phyloP scores from a whole-genome alignment of 1,140 invertebrate genomes.

The Neodiprion fabricii region DNA sequence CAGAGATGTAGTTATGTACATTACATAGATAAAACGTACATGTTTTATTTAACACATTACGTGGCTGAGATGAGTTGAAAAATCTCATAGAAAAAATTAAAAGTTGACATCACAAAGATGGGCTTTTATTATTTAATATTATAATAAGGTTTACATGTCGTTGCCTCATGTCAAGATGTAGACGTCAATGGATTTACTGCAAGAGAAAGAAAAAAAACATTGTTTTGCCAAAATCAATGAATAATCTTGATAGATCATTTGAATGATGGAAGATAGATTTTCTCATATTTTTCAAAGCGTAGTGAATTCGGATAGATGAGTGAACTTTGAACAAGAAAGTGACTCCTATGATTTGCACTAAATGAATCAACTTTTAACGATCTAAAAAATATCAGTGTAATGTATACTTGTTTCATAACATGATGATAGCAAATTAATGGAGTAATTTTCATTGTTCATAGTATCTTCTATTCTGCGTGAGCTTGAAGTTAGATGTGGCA shows the following conservation, averaged over 20 bases:
- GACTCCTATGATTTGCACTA: background rate
- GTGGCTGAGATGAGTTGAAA: too few species aligned
- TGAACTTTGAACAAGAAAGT: conserved; percentile 27
- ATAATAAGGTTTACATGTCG: conserved; percentile 51
- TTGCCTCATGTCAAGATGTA: conserved; percentile 37
- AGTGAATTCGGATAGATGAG: too few species aligned
- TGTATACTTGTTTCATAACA: background rate
- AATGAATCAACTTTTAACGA: background rate
- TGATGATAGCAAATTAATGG: too few species aligned
- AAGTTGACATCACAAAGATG: conserved; percentile 3
- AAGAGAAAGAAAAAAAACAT: conserved; percentile 37
- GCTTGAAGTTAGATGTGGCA: too few species aligned
- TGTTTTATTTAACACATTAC: too few species aligned
- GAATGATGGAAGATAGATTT: too few species aligned
- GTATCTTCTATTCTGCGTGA: too few species aligned
- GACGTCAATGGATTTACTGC: conserved; percentile 44
- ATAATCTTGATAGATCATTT: too few species aligned
- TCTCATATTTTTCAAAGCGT: too few species aligned
- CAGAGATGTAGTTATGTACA: too few species aligned
- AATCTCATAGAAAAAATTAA: background rate
- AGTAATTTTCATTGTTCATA: too few species aligned
- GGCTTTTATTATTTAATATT: conserved; percentile 29
- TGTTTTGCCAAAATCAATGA: conserved; percentile 32
- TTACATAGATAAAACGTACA: too few species aligned
- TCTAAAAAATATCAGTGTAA: background rate